These are phyloP conservation scores for Palythoa heliodiscus DNA, from an alignment of 92 coral and sea anemone genomes.

Conservation along the genomic window DNA sequence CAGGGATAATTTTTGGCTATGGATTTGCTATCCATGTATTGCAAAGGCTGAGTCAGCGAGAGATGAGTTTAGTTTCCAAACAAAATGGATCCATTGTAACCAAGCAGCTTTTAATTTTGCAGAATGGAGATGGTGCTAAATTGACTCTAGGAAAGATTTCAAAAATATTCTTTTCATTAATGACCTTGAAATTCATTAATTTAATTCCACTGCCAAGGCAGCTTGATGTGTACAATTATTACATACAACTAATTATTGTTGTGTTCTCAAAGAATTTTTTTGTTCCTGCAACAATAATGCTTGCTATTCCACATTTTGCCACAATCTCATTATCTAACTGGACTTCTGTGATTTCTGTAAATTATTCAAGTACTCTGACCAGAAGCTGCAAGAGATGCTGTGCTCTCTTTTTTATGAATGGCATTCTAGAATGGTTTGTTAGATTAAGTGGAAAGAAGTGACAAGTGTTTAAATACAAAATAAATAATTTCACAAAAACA, in stretches of 20 bases:
- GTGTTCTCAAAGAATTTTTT: conserved; percentile 24
- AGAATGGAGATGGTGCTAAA: background rate
- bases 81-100: conserved; percentile 1
- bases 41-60: conserved; percentile 19
- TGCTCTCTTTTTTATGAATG: background rate
- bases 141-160: conserved; percentile 36
- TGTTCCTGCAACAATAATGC: conserved; percentile 12
- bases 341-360: background rate
- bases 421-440: conserved; percentile 1
- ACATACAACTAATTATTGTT: background rate
- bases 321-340: background rate
- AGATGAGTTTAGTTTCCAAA: background rate
- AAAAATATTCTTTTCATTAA: conserved; percentile 30
- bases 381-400: conserved; percentile 29
- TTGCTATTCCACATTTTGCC: conserved; percentile 17
- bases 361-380: background rate
- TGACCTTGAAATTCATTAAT: conserved; percentile 7
- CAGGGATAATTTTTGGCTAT: conserved; percentile 21
- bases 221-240: conserved; percentile 24
- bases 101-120: background rate
- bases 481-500: too few species aligned
- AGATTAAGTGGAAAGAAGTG: background rate
- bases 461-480: too few species aligned
- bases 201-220: conserved; percentile 37
- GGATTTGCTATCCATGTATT: conserved; percentile 11